Conservation (phyloP, 2,797 vertebrate species). For the Sebastes iracundus region DNA sequence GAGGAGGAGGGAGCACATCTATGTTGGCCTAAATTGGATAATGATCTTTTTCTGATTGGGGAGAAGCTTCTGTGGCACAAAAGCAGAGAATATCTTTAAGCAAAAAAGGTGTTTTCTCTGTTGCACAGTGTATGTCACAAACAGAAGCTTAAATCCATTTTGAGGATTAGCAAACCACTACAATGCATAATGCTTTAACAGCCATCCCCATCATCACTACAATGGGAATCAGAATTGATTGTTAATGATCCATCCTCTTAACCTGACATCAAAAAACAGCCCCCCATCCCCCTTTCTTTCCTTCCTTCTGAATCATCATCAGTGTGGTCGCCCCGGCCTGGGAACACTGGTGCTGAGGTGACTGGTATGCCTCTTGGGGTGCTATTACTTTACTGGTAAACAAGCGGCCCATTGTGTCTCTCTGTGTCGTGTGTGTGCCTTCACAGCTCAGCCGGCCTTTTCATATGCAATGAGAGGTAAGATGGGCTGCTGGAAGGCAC, state of each 20-base stretch:
- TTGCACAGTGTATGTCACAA: constrained; percentile 13
- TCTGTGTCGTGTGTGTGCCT: constrained; percentile 77
- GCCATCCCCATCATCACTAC: constrained; percentile 34
- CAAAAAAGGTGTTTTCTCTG: not conserved
- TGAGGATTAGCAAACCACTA: constrained; percentile 53
- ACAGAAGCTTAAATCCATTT: constrained; percentile 44
- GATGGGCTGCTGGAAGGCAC: constrained; percentile 44
- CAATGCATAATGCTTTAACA: constrained; percentile 40
- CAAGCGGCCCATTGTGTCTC: constrained; percentile 89
- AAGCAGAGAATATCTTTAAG: constrained; percentile 30
- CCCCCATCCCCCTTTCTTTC: not conserved
- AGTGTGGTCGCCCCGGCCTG: constrained; percentile 73
- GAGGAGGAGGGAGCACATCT: constrained; percentile 40
- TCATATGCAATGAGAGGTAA: constrained; percentile 86
- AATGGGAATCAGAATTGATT: constrained; percentile 49
- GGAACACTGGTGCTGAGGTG: constrained; percentile 82
- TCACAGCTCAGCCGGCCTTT: constrained; percentile 76
- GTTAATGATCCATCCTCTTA: constrained; percentile 55
- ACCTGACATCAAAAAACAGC: constrained; percentile 55
- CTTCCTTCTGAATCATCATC: constrained; percentile 49
- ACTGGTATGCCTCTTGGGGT: constrained; percentile 82
- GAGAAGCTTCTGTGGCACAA: constrained; percentile 63
- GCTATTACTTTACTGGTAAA: constrained; percentile 89
- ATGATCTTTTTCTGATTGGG: constrained; percentile 66
- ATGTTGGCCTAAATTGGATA: constrained; percentile 71